A percentile compares a stretch with the other conserved stretches of the same genome.
phyloP scores from a whole-genome alignment of 2,113 vertebrate genomes.

The Mugil cephalus region DNA sequence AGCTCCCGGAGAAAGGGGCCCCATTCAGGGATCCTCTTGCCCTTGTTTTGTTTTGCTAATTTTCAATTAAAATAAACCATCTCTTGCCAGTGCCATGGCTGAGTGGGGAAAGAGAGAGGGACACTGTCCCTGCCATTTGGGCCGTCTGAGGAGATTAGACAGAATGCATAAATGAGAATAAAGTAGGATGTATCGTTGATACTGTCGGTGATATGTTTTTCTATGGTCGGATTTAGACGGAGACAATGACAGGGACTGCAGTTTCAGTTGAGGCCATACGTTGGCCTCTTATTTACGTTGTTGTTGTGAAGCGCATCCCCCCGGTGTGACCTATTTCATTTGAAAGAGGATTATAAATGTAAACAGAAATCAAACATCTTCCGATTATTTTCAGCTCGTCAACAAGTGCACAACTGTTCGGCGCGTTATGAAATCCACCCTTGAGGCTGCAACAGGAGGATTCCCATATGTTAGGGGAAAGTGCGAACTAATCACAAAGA shows the following conservation, averaged over 20 bases:
- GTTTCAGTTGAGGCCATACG: constrained; percentile 66
- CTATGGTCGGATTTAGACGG: constrained; percentile 69
- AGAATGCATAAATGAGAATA: constrained; percentile 79
- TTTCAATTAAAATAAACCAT: constrained; percentile 99
- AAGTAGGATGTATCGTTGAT: constrained; percentile 83
- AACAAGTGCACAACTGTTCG: constrained; percentile 46
- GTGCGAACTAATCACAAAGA: constrained; percentile 74
- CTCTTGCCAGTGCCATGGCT: constrained; percentile 88
- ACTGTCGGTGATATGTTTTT: constrained; percentile 80
- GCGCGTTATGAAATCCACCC: constrained; percentile 28
- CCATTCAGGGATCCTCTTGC: constrained; percentile 93
- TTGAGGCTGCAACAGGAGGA: constrained; percentile 63
- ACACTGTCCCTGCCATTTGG: constrained; percentile 66
- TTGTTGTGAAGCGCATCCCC: constrained; percentile 41
- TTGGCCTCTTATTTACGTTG: constrained; percentile 42
- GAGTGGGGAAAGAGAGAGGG: constrained; percentile 78
- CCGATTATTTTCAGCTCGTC: constrained; percentile 35
- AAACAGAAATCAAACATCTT: constrained; percentile 45
- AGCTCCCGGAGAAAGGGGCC: constrained; percentile 94
- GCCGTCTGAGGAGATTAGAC: constrained; percentile 82
- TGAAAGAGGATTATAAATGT: constrained; percentile 51
- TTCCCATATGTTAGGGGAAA: constrained; percentile 71
- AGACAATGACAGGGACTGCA: constrained; percentile 68
- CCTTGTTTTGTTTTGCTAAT: constrained; percentile 92
- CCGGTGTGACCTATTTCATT: constrained; percentile 55